Evolutionary conservation across 2,888 invertebrate species (phyloP), one percentile per base, ranked within the genome.

Genomic region (Actias luna): DNA sequence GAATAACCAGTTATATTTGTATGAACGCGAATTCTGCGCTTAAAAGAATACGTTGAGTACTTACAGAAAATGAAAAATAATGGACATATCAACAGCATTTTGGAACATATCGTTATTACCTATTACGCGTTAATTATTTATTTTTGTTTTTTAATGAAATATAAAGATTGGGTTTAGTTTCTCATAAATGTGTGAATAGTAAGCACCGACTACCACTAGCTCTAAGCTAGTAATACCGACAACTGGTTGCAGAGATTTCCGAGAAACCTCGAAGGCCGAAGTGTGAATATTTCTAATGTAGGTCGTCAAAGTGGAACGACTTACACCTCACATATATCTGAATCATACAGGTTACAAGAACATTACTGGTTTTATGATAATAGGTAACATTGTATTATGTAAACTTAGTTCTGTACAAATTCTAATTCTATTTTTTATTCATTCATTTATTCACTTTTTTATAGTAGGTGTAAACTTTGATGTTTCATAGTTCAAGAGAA

Each of bases 261-360:
- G 68, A 80, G 82, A 85, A 84, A 73, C 67, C 64, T 64, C 68
- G 79, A 83, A 84, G 84, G 83, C 73, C 73, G 71, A 67, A 78
- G 76, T 77, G 75, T 73, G 76, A 84, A 83, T 79, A 81, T 77
- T 77, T 80, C 77, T 78, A 76, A 86, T 81, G 76, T 84, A 82
- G 84, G 85, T 79, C 84, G 77, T 64, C 71, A 72, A 82, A 78
- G 76, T 83, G 74, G 80, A 77, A 72, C 83, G 68, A 68, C 74
- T 77, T 75, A 71, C 74, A 76, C 70, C 74, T 75, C 72, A 67
- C 67, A 67, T 67, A 71, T 67, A 66, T 74, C 73, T 82, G 82
- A 85, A 77, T 83, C 83, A 83, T 78, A 68, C 35, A 76, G 66
- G 71, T 76, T 75, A 73, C 70, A 66, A 65, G 69, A 71, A 71